Conservation (phyloP, 2,888 invertebrate genomes). For the Cerceris rybyensis region DNA sequence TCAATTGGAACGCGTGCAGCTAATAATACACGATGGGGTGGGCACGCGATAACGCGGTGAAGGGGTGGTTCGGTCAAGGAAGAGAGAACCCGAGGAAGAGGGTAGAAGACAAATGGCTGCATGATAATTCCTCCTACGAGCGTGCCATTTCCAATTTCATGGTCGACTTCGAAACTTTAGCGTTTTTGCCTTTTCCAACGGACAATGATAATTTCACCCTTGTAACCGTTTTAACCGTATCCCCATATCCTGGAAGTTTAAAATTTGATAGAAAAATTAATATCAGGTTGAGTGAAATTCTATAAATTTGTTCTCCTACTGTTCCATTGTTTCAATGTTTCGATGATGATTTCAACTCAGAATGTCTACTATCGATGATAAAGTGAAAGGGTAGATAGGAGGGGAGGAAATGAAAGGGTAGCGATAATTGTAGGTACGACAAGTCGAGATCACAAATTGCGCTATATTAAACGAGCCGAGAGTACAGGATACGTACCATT, state of each 20-base stretch:
- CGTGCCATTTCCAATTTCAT: conserved; percentile 16
- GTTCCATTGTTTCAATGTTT: no score
- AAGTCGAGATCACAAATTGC: conserved; percentile 49
- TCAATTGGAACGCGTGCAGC: conserved; percentile 71
- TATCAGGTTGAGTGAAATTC: background rate
- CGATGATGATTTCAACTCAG: no score
- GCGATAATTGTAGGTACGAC: conserved; percentile 53
- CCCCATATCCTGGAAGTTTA: no score
- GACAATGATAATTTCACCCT: background rate
- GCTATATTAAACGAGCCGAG: conserved; percentile 56
- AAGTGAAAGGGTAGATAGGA: background rate
- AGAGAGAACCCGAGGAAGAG: background rate
- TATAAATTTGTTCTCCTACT: no score
- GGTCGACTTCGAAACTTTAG: conserved; percentile 1
- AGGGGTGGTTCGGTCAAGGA: conserved; percentile 32
- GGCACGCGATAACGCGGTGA: conserved; percentile 67
- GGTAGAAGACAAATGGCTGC: conserved; percentile 6
- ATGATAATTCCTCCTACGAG: conserved; percentile 2
- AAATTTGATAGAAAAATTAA: no score
- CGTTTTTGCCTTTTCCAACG: background rate
- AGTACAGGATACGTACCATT: conserved; percentile 45
- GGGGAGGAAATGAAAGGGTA: conserved; percentile 35
- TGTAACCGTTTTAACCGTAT: no score
- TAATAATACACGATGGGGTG: conserved; percentile 71
- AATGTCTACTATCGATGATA: background rate